These are phyloP conservation scores for Trissolcus basalis DNA, from an alignment of 1,140 invertebrate species.

Conservation along the genomic window DNA sequence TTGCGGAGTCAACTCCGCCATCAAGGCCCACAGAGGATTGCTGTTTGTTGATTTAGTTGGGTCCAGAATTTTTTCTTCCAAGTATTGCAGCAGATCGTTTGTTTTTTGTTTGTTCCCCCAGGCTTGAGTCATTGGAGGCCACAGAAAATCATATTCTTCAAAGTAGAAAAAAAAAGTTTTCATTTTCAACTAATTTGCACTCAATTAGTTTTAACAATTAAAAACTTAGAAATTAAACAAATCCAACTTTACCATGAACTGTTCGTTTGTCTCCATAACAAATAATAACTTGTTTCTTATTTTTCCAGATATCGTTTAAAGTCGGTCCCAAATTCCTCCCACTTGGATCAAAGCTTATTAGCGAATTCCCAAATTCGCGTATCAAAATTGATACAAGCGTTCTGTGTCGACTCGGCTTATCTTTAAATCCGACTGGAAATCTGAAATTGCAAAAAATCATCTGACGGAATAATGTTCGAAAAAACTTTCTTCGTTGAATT, in stretches of 20 bases:
- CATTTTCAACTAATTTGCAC: not conserved
- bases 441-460: slow-evolving; percentile 65
- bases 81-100: slow-evolving; percentile 76
- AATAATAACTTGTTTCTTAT: slow-evolving; percentile 80
- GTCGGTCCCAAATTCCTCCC: slow-evolving; percentile 77
- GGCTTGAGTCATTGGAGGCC: slow-evolving; percentile 82
- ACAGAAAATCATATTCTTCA: slow-evolving; percentile 82
- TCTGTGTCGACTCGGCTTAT: slow-evolving; percentile 76
- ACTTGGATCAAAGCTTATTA: slow-evolving; percentile 74
- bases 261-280: slow-evolving; percentile 79
- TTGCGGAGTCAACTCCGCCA: slow-evolving; percentile 87
- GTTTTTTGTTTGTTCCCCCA: slow-evolving; percentile 81
- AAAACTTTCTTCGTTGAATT: no score
- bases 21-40: slow-evolving; percentile 83
- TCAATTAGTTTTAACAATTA: no score
- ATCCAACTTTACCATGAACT: slow-evolving; percentile 73
- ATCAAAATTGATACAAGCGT: slow-evolving; percentile 79
- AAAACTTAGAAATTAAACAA: no score
- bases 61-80: slow-evolving; percentile 75
- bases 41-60: slow-evolving; percentile 66
- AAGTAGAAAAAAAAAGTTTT: slow-evolving; percentile 55
- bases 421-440: slow-evolving; percentile 82
- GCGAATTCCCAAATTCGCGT: slow-evolving; percentile 78
- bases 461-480: no score
- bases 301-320: slow-evolving; percentile 80